phyloP scores from a whole-genome alignment of 2,888 invertebrate genomes.

The Tipula helvola region DNA sequence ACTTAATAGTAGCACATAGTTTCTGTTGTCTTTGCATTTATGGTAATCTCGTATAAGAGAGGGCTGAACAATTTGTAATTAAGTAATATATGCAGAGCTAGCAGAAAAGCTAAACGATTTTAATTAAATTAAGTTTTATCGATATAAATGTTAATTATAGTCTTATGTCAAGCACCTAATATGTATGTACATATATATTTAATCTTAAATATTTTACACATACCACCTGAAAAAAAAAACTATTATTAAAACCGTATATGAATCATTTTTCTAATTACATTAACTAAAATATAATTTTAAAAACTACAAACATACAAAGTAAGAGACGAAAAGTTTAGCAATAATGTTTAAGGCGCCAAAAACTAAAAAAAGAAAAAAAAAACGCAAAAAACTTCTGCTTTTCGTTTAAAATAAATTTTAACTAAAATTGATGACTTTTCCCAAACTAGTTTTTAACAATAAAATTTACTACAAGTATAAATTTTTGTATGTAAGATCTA shows the following conservation, averaged over 20 bases:
- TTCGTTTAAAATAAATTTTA: background rate
- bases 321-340: background rate
- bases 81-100: background rate
- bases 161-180: background rate
- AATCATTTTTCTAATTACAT: background rate
- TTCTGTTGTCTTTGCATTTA: background rate
- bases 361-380: background rate
- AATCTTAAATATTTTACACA: background rate
- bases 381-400: background rate
- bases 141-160: background rate
- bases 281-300: background rate
- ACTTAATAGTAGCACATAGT: background rate
- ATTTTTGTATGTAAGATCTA: background rate
- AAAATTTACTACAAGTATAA: background rate
- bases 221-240: background rate
- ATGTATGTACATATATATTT: background rate
- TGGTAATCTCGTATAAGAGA: background rate
- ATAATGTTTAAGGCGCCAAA: background rate
- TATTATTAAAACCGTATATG: background rate
- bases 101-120: background rate
- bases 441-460: background rate
- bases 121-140: background rate
- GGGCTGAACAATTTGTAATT: background rate
- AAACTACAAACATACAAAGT: background rate
- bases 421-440: background rate